Conservation (phyloP, 2,797 vertebrate species). For the Oceanodroma leucorhoa region DNA sequence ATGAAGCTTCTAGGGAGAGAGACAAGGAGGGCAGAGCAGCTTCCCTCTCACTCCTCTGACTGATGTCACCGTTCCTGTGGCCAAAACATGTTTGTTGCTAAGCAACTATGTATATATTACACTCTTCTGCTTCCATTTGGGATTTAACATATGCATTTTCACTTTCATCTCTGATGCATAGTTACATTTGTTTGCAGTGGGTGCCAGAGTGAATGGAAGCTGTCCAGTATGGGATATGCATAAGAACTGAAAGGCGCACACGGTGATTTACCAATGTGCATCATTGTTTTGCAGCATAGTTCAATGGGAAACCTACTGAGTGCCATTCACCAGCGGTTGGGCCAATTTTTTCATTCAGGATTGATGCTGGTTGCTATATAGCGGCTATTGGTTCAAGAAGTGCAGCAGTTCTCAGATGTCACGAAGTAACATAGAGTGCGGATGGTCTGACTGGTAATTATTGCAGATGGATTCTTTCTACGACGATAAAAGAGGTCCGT, state of each 20-base stretch:
- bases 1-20: slow-evolving; percentile 17
- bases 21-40: slow-evolving; percentile 26
- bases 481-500: background rate
- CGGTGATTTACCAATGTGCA: slow-evolving; percentile 58
- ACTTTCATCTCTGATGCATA: slow-evolving; percentile 70
- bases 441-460: slow-evolving; percentile 38
- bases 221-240: slow-evolving; percentile 66
- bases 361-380: slow-evolving; percentile 43
- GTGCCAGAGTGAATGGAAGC: slow-evolving; percentile 68
- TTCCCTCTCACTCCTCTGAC: slow-evolving; percentile 22
- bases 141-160: slow-evolving; percentile 70
- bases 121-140: slow-evolving; percentile 63
- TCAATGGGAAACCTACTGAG: slow-evolving; percentile 63
- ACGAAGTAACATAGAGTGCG: background rate
- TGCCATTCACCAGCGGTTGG: slow-evolving; percentile 57
- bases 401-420: slow-evolving; percentile 50
- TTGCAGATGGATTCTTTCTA: slow-evolving; percentile 30
- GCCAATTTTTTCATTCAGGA: slow-evolving; percentile 58
- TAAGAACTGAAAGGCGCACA: slow-evolving; percentile 61
- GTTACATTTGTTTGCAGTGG: slow-evolving; percentile 69
- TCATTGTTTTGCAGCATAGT: slow-evolving; percentile 52
- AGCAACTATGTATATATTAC: slow-evolving; percentile 74
- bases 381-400: slow-evolving; percentile 21
- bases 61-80: slow-evolving; percentile 63
- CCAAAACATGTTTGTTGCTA: slow-evolving; percentile 74